Evolutionary conservation across 2,797 vertebrate species (phyloP).

Genomic region (Craterocephalus amniculus): DNA sequence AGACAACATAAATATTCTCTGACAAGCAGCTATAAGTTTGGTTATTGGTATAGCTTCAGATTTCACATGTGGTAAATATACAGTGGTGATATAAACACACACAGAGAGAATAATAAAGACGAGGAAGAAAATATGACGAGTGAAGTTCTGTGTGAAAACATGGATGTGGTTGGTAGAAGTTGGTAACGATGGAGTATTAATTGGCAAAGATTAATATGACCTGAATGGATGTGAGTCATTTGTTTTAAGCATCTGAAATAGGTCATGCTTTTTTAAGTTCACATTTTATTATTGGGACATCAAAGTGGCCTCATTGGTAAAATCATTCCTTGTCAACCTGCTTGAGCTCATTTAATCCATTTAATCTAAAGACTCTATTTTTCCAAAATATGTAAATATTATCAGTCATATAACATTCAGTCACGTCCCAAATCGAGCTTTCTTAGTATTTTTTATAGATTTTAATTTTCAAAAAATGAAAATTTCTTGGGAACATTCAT

Average conservation of each 20-base stretch:
- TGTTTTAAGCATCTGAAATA: neutral
- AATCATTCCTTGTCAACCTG: too few species aligned
- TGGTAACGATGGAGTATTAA: neutral
- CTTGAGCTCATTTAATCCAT: too few species aligned
- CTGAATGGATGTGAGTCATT: neutral
- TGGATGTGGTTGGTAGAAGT: neutral
- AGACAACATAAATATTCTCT: neutral
- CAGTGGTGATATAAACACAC: neutral
- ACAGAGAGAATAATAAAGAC: conserved; percentile 14
- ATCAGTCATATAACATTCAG: too few species aligned
- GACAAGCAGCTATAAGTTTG: neutral
- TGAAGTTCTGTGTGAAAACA: neutral
- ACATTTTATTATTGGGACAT: neutral
- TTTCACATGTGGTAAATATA: neutral
- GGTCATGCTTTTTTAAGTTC: neutral
- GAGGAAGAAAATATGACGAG: conserved; percentile 7
- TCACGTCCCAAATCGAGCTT: too few species aligned
- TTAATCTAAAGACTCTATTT: too few species aligned
- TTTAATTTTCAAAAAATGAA: too few species aligned
- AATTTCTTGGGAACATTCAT: too few species aligned
- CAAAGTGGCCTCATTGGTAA: too few species aligned
- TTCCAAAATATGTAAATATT: too few species aligned
- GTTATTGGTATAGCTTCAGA: neutral
- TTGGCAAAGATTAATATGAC: neutral
- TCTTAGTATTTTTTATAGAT: too few species aligned